A percentile compares a stretch with the other conserved stretches of the same genome.
Evolutionary conservation across 1,140 invertebrate genomes (phyloP).

Genomic region (Lordiphosa stackelbergi): DNA sequence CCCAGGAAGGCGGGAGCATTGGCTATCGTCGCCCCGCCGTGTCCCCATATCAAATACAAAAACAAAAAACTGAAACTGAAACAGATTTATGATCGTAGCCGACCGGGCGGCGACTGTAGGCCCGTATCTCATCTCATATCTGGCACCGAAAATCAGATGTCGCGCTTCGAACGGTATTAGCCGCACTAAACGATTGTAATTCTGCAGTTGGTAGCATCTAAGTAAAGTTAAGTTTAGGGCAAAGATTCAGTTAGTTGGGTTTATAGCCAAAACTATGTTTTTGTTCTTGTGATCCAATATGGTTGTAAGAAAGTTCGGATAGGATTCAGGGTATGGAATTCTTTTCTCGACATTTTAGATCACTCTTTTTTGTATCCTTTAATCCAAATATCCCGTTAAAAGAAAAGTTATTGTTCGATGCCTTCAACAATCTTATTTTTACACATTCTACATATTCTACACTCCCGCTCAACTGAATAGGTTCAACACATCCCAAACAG

Average conservation of each 20-base stretch:
- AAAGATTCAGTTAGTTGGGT: not conserved
- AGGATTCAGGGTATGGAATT: too few relatives aligned
- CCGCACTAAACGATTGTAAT: not conserved
- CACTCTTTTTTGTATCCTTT: too few relatives aligned
- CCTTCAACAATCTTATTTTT: too few relatives aligned
- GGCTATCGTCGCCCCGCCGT: constrained; percentile 18
- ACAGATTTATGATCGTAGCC: constrained; percentile 65
- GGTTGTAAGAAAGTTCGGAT: too few relatives aligned
- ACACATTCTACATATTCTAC: too few relatives aligned
- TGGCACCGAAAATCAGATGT: constrained; percentile 42
- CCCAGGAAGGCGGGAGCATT: not conserved
- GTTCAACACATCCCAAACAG: too few relatives aligned
- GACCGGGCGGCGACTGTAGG: constrained; percentile 28
- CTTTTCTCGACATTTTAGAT: too few relatives aligned
- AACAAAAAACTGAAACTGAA: constrained; percentile 6
- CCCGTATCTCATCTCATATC: constrained; percentile 65
- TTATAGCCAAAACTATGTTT: not conserved
- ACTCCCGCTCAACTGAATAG: too few relatives aligned
- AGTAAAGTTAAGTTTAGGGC: too few relatives aligned
- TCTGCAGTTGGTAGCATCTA: constrained; percentile 10
- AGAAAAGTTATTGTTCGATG: too few relatives aligned
- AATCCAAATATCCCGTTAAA: too few relatives aligned
- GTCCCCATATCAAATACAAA: not conserved
- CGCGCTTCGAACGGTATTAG: constrained; percentile 1
- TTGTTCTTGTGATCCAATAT: not conserved